Percentiles rank a stretch among this genome's conserved stretches.
Conservation (phyloP, 2,797 vertebrate species). For the Huso huso region DNA sequence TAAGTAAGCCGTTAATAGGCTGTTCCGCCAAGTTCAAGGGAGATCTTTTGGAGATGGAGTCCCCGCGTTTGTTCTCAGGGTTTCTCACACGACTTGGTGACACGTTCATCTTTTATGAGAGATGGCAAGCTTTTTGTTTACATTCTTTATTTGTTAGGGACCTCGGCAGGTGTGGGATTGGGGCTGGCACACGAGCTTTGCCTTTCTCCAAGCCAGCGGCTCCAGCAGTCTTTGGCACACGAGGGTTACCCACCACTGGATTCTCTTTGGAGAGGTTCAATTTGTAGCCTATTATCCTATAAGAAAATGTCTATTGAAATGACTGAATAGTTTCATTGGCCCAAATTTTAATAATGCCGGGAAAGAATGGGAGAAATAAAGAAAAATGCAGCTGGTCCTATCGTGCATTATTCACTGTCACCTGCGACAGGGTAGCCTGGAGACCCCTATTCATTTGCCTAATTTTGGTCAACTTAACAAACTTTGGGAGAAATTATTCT, state of each 20-base stretch:
- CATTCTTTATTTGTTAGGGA: constrained; percentile 74
- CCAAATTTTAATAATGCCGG: constrained; percentile 97
- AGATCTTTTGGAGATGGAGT: constrained; percentile 89
- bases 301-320: constrained; percentile 99
- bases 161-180: constrained; percentile 90
- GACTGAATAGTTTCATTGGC: constrained; percentile 96
- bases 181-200: constrained; percentile 85
- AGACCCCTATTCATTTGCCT: constrained; percentile 99
- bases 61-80: constrained; percentile 87
- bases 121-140: constrained; percentile 88
- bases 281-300: constrained; percentile 99
- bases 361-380: constrained; percentile 87
- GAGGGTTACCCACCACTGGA: constrained; percentile 82
- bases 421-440: constrained; percentile 89
- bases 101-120: constrained; percentile 89
- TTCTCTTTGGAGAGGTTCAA: constrained; percentile 94
- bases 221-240: constrained; percentile 89
- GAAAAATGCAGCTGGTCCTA: constrained; percentile 94
- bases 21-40: constrained; percentile 98
- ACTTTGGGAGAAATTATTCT: constrained; percentile 98
- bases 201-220: constrained; percentile 58
- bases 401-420: constrained; percentile 95
- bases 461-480: constrained; percentile 99
- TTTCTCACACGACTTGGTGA: constrained; percentile 99
- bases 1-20: constrained; percentile 99